phyloP scores from a whole-genome alignment of 2,888 invertebrate species.

The Zaprionus lineosus region DNA sequence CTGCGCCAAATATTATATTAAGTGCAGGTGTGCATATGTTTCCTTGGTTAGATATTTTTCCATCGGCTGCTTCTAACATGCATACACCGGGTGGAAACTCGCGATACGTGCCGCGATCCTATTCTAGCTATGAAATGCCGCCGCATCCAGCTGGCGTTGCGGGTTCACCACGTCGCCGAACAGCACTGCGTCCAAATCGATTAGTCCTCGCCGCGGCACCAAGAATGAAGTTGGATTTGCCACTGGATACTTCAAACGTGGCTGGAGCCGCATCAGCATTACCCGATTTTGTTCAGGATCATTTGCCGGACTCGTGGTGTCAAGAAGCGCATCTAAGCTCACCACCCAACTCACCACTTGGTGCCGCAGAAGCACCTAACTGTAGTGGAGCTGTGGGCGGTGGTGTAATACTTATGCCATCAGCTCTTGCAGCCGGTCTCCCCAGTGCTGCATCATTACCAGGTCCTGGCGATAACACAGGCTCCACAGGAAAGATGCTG shows the following conservation, averaged over 20 bases:
- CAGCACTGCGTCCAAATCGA: conserved; percentile 67
- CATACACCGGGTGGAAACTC: conserved; percentile 31
- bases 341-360: conserved; percentile 79
- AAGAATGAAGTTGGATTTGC: conserved; percentile 78
- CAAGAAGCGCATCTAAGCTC: conserved; percentile 80
- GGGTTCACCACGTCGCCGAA: conserved; percentile 56
- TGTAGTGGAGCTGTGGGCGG: conserved; percentile 45
- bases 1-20: too few relatives aligned
- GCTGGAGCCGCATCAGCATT: conserved; percentile 83
- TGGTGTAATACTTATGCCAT: conserved; percentile 34
- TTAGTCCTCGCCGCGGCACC: conserved; percentile 65
- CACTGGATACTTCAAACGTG: conserved; percentile 61
- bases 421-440: conserved; percentile 44
- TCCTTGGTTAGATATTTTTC: conserved; percentile 69
- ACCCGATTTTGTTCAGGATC: conserved; percentile 95
- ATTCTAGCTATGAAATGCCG: conserved; percentile 82
- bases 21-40: too few relatives aligned
- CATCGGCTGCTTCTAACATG: conserved; percentile 50
- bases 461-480: conserved; percentile 27
- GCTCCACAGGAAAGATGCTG: conserved; percentile 80
- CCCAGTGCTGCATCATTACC: conserved; percentile 41
- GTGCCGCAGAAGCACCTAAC: conserved; percentile 53
- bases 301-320: conserved; percentile 88
- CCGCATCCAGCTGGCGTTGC: conserved; percentile 57
- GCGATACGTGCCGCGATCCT: conserved; percentile 82